Base-by-base conservation (phyloP, 1,140 invertebrate genomes). In the Caligus rogercresseyi region DNA sequence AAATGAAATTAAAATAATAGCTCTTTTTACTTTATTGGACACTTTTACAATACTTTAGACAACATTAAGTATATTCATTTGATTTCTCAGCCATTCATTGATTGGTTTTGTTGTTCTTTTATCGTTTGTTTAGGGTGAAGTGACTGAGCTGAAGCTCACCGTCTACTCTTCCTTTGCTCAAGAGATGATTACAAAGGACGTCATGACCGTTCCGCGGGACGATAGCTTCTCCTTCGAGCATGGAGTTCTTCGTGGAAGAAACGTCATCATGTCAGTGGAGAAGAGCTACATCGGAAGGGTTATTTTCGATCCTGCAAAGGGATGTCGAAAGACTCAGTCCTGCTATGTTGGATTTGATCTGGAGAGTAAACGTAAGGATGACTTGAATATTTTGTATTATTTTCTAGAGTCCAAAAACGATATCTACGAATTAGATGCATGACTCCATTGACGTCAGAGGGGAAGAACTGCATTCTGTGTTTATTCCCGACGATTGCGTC, bases 121-220 rank as follows among this genome's bases (percentile, higher is more conserved):
- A n/a, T n/a, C n/a, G n/a, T n/a, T n/a, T n/a, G n/a, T n/a, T n/a
- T n/a, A 88, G 85, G 86, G 85, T 16, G 86, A 83, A 71, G 78
- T 85, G 53, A 87, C 85, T 69, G 77, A 78, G 52, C 79, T 84
- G 67, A 79, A 81, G 64, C 69, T 89, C 7, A 79, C 79, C 68
- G 79, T 88, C 20, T 78, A 83, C 60, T 88, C 83, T 62, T 82
- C 81, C 3, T 87, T 87, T 71, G 74, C 77, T 26, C 79, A 82
- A 66, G 74, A 80, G 23, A 86, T 88, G 80, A 77, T 80, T 54
- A 78, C 84, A 13, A 76, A 72, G 21, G 70, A 71, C 24, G 69
- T 80, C 11, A 70, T 72, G 26, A 70, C 77, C 7, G 66, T 77
- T n/a, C 73, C 79, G 51, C 75, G 74, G 26, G 79, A 80, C 68